Base-by-base conservation (phyloP, 35 echinoderm and acorn worm species). In the Ophioderma brevispina region DNA sequence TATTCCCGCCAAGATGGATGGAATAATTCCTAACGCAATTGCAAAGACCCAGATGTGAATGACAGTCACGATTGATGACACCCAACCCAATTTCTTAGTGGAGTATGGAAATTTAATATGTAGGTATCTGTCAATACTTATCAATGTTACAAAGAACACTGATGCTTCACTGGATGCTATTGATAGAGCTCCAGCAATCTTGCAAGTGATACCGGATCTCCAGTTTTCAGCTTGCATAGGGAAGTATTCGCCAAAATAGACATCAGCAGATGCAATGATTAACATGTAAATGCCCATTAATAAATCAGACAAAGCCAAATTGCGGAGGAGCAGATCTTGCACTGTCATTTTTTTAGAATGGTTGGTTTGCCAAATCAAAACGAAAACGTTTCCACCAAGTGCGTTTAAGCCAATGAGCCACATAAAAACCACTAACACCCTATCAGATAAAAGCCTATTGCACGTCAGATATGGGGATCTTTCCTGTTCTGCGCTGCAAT, bases 251-350 rank as follows among this genome's bases (percentile, higher is more conserved):
- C 89, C 59, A 35, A 82, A 64, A 33, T 84, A 77, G 31, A 76
- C 39, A 28, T 91, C 89, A 40, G 52, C 77, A 34, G 36, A n/a
- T 17, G 89, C 89, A 39, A 91, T 75, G 11, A 91, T 32, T 1
- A 91, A 0, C 55, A 91, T 64, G 40, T 91, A 91, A 35, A 91
- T 55, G 1, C 89, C 89, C 89, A 91, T 91, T 0, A 82, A 77
- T 52, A 91, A 91, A 40, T 91, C 89, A 13, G 89, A 91, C 38
- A 91, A 14, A 6, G 80, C 81, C 33, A 91, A 56, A 55, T 91
- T 83, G 14, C 23, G 36, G 31, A 91, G 82, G 28, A 91, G 36
- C 21, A 76, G 36, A 25, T 50, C 25, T 17, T 91, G 89, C 13
- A 91, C 81, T 28, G 46, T 11, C 8, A 52, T 52, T 21, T 52